Evolutionary conservation across 2,113 vertebrate species (phyloP).

Genomic region (Irena cyanogastra): DNA sequence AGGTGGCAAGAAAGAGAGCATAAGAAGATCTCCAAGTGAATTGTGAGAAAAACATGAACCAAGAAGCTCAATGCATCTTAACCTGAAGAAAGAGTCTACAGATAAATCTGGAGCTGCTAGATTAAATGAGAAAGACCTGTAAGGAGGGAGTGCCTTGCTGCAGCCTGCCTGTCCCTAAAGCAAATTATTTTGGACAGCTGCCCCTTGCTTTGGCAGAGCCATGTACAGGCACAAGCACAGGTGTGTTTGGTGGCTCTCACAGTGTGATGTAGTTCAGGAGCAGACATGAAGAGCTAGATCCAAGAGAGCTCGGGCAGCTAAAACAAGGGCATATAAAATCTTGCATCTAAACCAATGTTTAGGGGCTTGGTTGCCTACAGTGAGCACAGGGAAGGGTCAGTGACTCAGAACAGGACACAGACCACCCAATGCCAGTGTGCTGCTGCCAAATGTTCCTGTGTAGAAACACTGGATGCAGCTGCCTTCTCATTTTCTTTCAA

Average conservation of each 20-base stretch:
- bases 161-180: not conserved
- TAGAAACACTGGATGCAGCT: not conserved
- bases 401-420: not conserved
- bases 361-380: not conserved
- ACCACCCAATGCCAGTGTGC: accelerated
- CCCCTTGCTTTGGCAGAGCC: not conserved
- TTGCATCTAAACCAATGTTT: not conserved
- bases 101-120: not conserved
- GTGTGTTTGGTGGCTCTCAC: not conserved
- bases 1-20: not conserved
- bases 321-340: not conserved
- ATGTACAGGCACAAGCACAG: accelerated
- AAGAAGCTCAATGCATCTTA: not conserved
- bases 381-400: not conserved
- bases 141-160: not conserved
- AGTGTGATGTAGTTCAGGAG: not conserved
- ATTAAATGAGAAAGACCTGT: not conserved
- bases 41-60: not conserved
- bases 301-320: not conserved
- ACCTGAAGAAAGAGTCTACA: not conserved
- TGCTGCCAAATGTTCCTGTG: not conserved
- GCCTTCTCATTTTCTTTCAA: not conserved
- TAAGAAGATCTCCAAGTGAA: not conserved
- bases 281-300: not conserved
- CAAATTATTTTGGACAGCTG: not conserved